A percentile compares a stretch with the other conserved stretches of the same genome.
phyloP scores from a whole-genome alignment of 1,140 invertebrate species.

The Zaprionus nigranus region DNA sequence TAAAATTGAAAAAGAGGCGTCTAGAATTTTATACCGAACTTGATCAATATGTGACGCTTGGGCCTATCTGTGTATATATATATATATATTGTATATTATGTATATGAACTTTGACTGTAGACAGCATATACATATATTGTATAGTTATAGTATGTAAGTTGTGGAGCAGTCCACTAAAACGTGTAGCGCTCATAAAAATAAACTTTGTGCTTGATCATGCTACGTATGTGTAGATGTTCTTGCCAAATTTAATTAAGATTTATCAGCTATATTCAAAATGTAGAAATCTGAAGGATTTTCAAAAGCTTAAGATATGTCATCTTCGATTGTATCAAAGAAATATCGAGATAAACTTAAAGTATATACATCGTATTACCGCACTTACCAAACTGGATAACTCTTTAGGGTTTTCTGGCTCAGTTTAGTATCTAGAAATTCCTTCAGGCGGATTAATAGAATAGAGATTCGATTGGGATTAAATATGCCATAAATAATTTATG shows the following conservation, averaged over 20 bases:
- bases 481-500: conserved; percentile 3
- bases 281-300: neutral
- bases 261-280: neutral
- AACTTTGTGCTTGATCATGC: conserved; percentile 12
- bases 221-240: conserved; percentile 1
- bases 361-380: neutral
- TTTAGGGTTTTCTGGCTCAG: neutral
- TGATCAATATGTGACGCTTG: neutral
- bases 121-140: neutral
- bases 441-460: neutral
- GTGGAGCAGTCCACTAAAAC: conserved; percentile 2
- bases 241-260: conserved; percentile 7
- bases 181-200: conserved; percentile 4
- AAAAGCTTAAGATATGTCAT: conserved; percentile 8
- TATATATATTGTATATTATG: neutral
- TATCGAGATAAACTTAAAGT: neutral
- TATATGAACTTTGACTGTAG: conserved; percentile 2
- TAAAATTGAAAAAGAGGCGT: neutral
- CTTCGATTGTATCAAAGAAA: neutral
- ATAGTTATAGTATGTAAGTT: neutral
- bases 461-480: neutral
- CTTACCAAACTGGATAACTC: neutral
- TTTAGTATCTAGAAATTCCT: neutral
- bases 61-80: neutral
- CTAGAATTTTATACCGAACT: neutral